A percentile compares a stretch with the other conserved stretches of the same genome.
phyloP scores from a whole-genome alignment of 2,888 invertebrate species.

The Drosophila silvestris region DNA sequence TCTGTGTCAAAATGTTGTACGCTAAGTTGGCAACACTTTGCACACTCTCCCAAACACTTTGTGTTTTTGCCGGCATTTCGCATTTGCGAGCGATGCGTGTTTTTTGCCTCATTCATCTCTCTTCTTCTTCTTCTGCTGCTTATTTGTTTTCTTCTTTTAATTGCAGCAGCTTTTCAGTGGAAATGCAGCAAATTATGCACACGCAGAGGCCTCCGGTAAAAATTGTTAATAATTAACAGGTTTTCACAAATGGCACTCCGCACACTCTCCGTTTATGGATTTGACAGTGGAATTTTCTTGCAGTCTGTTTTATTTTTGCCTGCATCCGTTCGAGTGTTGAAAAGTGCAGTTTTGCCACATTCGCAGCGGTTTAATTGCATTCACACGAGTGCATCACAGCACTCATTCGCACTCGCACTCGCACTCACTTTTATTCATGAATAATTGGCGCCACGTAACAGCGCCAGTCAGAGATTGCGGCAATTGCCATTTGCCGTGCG shows the following conservation, averaged over 20 bases:
- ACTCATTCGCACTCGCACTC: conserved; percentile 2
- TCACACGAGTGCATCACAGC: conserved; percentile 44
- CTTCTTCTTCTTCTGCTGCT: neutral
- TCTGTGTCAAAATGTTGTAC: conserved; percentile 78
- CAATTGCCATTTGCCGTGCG: conserved; percentile 45
- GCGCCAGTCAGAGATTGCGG: conserved; percentile 69
- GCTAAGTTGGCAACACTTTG: conserved; percentile 82
- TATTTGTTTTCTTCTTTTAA: conserved; percentile 50
- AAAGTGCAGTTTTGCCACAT: conserved; percentile 51
- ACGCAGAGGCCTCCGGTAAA: conserved; percentile 60
- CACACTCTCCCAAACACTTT: conserved; percentile 65
- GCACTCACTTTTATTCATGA: conserved; percentile 31
- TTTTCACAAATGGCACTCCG: conserved; percentile 61
- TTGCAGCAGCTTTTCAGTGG: conserved; percentile 76
- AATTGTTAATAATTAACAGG: conserved; percentile 83
- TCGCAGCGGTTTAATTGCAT: conserved; percentile 35
- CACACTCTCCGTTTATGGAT: conserved; percentile 5
- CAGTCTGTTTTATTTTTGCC: conserved; percentile 7
- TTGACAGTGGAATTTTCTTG: conserved; percentile 54
- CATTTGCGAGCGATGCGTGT: conserved; percentile 31
- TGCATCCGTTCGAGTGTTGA: conserved; percentile 68
- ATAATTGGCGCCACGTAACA: conserved; percentile 56
- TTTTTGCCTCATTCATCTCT: conserved; percentile 27
- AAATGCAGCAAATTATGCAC: conserved; percentile 79
- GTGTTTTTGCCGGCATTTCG: conserved; percentile 47